Conservation (phyloP, 2,113 vertebrate species). For the Phoxinus phoxinus region DNA sequence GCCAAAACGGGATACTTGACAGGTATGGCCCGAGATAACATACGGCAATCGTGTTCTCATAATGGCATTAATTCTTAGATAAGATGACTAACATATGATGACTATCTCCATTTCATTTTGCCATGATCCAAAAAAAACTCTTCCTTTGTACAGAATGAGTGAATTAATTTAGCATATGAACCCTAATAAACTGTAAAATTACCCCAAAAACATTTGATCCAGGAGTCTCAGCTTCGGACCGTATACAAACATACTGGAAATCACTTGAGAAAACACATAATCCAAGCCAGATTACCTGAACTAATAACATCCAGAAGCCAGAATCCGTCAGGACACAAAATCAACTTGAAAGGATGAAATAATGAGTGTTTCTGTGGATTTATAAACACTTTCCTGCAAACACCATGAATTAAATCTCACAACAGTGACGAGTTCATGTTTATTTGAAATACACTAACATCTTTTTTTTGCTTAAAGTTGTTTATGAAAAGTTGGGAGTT, state of each 20-base stretch:
- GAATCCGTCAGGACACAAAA: background rate
- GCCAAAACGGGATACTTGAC: no score
- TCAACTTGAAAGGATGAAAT: background rate
- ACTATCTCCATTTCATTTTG: conserved; percentile 59
- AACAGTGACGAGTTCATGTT: background rate
- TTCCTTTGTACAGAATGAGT: conserved; percentile 19
- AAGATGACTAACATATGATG: conserved; percentile 54
- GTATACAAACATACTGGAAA: background rate
- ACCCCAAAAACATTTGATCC: background rate
- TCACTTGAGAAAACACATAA: background rate
- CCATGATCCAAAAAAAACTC: background rate
- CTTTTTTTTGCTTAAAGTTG: background rate
- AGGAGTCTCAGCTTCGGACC: background rate
- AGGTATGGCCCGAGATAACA: conserved; percentile 63
- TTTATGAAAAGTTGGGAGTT: no score
- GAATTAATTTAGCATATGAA: background rate
- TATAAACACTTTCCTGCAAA: background rate
- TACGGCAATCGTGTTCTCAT: conserved; percentile 57
- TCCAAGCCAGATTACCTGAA: background rate
- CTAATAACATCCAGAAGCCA: background rate
- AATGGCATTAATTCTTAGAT: conserved; percentile 68
- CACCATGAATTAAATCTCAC: background rate
- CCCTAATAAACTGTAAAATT: background rate
- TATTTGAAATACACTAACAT: background rate
- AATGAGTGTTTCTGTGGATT: background rate